Conservation (phyloP, 2,113 vertebrate genomes). For the Hydrolagus affinis region DNA sequence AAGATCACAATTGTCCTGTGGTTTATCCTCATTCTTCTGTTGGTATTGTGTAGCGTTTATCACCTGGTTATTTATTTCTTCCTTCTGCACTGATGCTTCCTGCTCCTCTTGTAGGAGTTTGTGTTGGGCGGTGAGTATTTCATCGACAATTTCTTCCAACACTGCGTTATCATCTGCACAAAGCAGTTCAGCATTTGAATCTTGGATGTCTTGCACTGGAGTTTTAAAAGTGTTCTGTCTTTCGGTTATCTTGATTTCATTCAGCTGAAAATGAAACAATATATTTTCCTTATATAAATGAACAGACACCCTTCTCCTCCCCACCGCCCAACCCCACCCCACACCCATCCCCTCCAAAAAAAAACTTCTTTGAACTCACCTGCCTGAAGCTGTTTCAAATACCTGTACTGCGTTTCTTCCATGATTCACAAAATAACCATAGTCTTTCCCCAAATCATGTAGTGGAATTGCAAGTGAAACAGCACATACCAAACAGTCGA, state of each 20-base stretch:
- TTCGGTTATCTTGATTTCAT: conserved; percentile 20
- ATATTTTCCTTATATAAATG: no score
- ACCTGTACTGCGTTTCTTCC: background rate
- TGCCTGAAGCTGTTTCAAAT: background rate
- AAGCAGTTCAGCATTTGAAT: background rate
- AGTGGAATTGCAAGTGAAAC: no score
- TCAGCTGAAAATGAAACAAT: background rate
- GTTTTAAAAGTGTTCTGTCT: conserved; percentile 20
- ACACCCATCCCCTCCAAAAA: no score
- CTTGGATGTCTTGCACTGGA: background rate
- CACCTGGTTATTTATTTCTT: background rate
- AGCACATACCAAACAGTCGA: no score
- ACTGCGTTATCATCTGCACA: background rate
- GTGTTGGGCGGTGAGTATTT: background rate
- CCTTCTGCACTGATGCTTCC: background rate
- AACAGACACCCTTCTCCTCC: no score
- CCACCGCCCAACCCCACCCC: no score
- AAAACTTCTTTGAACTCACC: background rate
- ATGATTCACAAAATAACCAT: background rate
- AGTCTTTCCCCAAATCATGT: background rate
- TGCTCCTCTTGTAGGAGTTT: background rate
- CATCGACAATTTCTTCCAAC: conserved; percentile 17
- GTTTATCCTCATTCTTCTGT: background rate
- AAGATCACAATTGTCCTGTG: background rate
- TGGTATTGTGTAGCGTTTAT: background rate